Percentiles rank a stretch among this genome's conserved stretches.
These are phyloP conservation scores for Leucophora obtusa DNA, from an alignment of 2,888 invertebrate genomes.

Conservation along the genomic window DNA sequence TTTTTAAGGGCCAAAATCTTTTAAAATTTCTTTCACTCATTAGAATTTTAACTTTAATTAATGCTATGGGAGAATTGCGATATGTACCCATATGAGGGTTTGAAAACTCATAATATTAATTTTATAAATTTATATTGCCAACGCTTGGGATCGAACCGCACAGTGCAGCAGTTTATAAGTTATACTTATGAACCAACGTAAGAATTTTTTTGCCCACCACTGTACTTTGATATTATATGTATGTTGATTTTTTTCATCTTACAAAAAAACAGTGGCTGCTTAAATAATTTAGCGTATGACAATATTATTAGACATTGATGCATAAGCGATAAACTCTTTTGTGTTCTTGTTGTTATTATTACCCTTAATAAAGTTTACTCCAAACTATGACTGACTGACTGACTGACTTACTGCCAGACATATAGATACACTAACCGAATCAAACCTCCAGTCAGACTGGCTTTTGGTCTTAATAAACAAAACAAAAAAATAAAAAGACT, in stretches of 20 bases:
- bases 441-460: constrained; percentile 7
- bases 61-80: too few relatives aligned
- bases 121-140: too few relatives aligned
- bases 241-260: neutral
- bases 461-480: constrained; percentile 10
- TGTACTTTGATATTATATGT: neutral
- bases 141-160: too few relatives aligned
- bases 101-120: too few relatives aligned
- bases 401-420: constrained; percentile 18
- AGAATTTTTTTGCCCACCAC: neutral
- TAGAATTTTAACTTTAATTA: too few relatives aligned
- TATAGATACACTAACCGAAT: constrained; percentile 25
- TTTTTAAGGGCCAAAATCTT: too few relatives aligned
- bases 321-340: constrained; percentile 51
- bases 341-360: constrained; percentile 39
- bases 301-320: constrained; percentile 62
- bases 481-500: neutral
- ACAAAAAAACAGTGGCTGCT: constrained; percentile 42
- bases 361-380: constrained; percentile 22
- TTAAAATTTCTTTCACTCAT: too few relatives aligned
- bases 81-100: too few relatives aligned
- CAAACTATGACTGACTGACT: neutral
- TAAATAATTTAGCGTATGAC: constrained; percentile 62
- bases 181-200: too few relatives aligned
- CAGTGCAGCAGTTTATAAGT: too few relatives aligned